A percentile compares a stretch with the other conserved stretches of the same genome.
Evolutionary conservation across 2,797 vertebrate species (phyloP).

Genomic region (Toxotes lorentzi): DNA sequence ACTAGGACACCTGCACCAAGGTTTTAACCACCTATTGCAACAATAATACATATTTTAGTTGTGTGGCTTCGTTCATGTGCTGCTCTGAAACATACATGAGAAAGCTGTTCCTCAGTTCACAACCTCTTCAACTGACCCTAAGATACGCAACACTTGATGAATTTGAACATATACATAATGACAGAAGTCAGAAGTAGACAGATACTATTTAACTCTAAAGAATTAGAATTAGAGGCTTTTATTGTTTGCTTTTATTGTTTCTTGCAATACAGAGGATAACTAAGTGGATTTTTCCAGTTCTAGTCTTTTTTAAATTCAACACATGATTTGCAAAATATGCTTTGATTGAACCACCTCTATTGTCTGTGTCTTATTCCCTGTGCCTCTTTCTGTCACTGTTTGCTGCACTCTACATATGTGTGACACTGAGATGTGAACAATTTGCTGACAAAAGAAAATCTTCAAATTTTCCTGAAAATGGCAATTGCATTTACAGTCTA

Average conservation of each 20-base stretch:
- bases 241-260: constrained; percentile 10
- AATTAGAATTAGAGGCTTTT: not conserved
- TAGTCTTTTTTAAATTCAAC: constrained; percentile 12
- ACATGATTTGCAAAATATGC: constrained; percentile 21
- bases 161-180: not conserved
- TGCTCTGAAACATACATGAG: not conserved
- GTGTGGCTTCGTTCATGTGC: not conserved
- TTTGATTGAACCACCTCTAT: constrained; percentile 40
- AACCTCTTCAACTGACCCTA: not conserved
- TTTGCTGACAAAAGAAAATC: not conserved
- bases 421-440: constrained; percentile 48
- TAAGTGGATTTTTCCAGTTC: constrained; percentile 20
- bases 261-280: constrained; percentile 14
- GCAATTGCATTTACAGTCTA: constrained; percentile 26
- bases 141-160: not conserved
- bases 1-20: not conserved
- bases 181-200: not conserved
- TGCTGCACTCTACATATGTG: constrained; percentile 19
- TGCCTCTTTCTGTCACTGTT: constrained; percentile 11
- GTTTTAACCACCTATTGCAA: constrained; percentile 9
- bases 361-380: constrained; percentile 28
- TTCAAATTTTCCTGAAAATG: constrained; percentile 13
- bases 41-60: not conserved
- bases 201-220: constrained; percentile 6
- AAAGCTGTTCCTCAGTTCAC: not conserved